phyloP scores from a whole-genome alignment of 2,888 invertebrate species.

The Corbicula japonica region DNA sequence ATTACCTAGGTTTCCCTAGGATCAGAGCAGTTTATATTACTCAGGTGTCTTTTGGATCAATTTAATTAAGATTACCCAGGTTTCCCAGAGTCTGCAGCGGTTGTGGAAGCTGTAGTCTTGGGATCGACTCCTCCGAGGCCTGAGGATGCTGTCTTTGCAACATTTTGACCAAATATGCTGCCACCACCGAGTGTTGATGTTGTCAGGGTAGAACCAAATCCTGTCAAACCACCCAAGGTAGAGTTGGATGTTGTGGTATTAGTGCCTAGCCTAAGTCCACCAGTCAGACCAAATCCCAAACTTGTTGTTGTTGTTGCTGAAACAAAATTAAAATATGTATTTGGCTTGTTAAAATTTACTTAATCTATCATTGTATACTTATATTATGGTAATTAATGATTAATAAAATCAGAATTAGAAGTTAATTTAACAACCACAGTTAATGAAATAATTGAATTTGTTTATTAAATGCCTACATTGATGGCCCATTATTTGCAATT shows the following conservation, averaged over 20 bases:
- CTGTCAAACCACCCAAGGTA: slow-evolving; percentile 23
- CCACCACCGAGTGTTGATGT: slow-evolving; percentile 38
- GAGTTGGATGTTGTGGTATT: slow-evolving; percentile 48
- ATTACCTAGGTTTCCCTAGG: slow-evolving; percentile 43
- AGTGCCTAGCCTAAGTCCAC: slow-evolving; percentile 29
- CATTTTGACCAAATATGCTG: slow-evolving; percentile 80
- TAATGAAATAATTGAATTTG: too few relatives aligned
- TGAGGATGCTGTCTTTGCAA: slow-evolving; percentile 86
- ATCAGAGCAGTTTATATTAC: neutral
- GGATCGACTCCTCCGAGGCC: slow-evolving; percentile 91
- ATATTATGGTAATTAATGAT: too few relatives aligned
- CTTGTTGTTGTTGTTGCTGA: slow-evolving; percentile 36
- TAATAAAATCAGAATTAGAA: too few relatives aligned
- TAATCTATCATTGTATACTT: too few relatives aligned
- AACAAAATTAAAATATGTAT: too few relatives aligned
- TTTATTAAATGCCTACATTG: too few relatives aligned
- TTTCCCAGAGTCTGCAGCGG: slow-evolving; percentile 50
- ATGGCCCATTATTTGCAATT: too few relatives aligned
- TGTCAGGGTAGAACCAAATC: slow-evolving; percentile 41
- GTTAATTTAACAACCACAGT: too few relatives aligned
- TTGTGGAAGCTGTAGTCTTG: slow-evolving; percentile 74
- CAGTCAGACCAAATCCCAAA: slow-evolving; percentile 23
- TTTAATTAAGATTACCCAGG: slow-evolving; percentile 41
- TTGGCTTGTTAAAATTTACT: too few relatives aligned
- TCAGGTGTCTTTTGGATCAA: neutral